Percentiles rank a stretch among this genome's conserved stretches.
phyloP scores from a whole-genome alignment of 2,888 invertebrate genomes.

The Ormyrus pomaceus region DNA sequence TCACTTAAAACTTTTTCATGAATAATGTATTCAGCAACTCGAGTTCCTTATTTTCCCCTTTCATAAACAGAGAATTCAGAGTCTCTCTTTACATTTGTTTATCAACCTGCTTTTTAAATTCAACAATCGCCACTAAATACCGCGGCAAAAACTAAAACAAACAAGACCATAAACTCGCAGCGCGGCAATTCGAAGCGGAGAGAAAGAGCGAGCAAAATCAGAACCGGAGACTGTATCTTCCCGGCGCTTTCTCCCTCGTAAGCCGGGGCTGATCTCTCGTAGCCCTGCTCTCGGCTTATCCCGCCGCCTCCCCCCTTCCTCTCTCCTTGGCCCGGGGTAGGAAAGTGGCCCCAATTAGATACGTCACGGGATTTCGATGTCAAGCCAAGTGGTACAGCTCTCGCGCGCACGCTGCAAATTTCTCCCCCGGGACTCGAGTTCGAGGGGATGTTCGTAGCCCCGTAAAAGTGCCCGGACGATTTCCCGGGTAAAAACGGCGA shows the following conservation, averaged over 20 bases:
- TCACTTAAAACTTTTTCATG: no score
- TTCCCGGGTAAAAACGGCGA: constrained; percentile 29
- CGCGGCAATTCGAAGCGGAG: constrained; percentile 45
- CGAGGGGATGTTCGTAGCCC: not conserved
- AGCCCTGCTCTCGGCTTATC: constrained; percentile 63
- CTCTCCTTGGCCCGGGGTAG: constrained; percentile 49
- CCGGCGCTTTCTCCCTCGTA: constrained; percentile 59
- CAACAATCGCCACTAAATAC: no score
- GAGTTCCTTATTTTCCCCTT: no score
- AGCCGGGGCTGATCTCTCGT: constrained; percentile 72
- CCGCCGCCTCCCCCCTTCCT: not conserved
- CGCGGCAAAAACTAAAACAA: no score
- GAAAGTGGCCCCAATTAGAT: constrained; percentile 75
- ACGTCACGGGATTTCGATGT: constrained; percentile 70
- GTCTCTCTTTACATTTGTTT: no score
- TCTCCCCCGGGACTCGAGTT: constrained; percentile 64
- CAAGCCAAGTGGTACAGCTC: constrained; percentile 58
- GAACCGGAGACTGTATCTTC: constrained; percentile 60
- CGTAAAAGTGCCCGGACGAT: constrained; percentile 18
- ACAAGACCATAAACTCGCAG: not conserved
- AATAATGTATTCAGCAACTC: no score
- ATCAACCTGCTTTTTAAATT: no score
- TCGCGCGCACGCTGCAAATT: constrained; percentile 59
- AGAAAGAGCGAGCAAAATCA: constrained; percentile 51
- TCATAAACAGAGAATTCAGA: no score